Evolutionary conservation across 2,113 vertebrate species (phyloP).

Genomic region (Odobenus rosmarus): DNA sequence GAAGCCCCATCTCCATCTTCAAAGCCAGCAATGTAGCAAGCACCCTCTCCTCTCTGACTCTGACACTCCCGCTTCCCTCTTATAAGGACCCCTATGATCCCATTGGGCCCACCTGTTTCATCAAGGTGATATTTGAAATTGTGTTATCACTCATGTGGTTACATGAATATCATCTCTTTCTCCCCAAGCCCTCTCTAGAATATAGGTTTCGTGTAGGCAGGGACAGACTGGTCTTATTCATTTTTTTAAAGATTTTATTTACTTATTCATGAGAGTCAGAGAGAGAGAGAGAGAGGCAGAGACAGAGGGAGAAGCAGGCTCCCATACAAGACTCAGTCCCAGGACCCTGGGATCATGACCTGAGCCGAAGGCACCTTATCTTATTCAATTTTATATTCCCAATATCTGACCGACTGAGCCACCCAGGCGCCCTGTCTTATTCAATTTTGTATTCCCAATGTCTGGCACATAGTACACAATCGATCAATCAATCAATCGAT

Average conservation of each 20-base stretch:
- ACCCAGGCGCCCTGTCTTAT: neutral
- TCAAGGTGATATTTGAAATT: neutral
- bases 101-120: neutral
- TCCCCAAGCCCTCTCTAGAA: neutral
- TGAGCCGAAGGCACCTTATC: too few species aligned
- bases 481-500: neutral
- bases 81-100: neutral
- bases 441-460: neutral
- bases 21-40: rapidly evolving
- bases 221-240: neutral
- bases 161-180: neutral
- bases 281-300: too few species aligned
- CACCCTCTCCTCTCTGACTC: neutral
- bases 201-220: neutral
- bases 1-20: neutral
- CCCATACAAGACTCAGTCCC: too few species aligned
- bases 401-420: too few species aligned
- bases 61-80: neutral
- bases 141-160: neutral
- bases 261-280: too few species aligned
- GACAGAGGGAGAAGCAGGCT: too few species aligned
- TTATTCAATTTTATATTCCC: too few species aligned
- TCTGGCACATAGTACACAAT: too few species aligned
- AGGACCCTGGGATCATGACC: too few species aligned
- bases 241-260: neutral